Percentiles rank a stretch among this genome's conserved stretches.
These are phyloP conservation scores for Stramonita haemastoma DNA, from an alignment of 2,888 invertebrate species.

Conservation along the genomic window DNA sequence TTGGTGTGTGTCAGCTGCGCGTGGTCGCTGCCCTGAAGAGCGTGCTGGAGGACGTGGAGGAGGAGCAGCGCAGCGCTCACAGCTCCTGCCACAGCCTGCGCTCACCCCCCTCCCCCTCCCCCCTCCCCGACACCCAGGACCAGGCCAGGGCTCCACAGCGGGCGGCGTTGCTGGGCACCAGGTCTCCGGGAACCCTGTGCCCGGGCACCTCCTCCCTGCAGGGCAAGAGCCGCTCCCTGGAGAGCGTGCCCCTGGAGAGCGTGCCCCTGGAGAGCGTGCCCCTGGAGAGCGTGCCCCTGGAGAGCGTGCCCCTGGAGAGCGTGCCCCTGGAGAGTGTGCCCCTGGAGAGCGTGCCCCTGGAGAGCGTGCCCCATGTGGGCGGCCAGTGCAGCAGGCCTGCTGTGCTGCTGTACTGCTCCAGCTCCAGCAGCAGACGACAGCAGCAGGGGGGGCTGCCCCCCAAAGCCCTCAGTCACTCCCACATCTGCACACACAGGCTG, in stretches of 20 bases:
- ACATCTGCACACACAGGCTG: conserved; percentile 77
- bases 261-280: conserved; percentile 71
- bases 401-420: conserved; percentile 60
- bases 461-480: conserved; percentile 61
- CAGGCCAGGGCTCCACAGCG: conserved; percentile 52
- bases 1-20: conserved; percentile 75
- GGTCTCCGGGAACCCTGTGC: conserved; percentile 53
- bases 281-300: conserved; percentile 74
- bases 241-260: conserved; percentile 72
- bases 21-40: conserved; percentile 83
- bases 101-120: conserved; percentile 81
- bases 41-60: conserved; percentile 98
- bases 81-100: conserved; percentile 81
- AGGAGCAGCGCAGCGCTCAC: conserved; percentile 89
- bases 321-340: conserved; percentile 72
- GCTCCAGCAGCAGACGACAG: conserved; percentile 66
- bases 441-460: conserved; percentile 67
- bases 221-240: conserved; percentile 74
- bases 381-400: too few relatives aligned
- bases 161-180: conserved; percentile 57
- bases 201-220: conserved; percentile 56
- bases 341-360: conserved; percentile 74
- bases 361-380: conserved; percentile 63
- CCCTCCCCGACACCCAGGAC: conserved; percentile 81
- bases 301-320: conserved; percentile 74